These are phyloP conservation scores for Cephus nigrinus DNA, from an alignment of 2,888 invertebrate species.

Conservation along the genomic window DNA sequence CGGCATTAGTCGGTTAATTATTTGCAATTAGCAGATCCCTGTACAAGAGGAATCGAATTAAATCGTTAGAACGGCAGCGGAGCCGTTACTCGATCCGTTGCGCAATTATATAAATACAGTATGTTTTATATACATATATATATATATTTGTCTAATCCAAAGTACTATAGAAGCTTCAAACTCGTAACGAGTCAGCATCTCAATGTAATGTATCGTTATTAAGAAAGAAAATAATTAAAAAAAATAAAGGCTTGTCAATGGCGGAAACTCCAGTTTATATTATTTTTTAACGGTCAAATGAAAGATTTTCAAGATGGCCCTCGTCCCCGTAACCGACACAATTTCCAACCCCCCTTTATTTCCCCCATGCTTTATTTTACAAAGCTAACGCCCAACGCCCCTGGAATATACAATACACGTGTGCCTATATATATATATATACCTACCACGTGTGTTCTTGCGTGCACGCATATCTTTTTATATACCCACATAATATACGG, in stretches of 20 bases:
- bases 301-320: slow-evolving; percentile 2
- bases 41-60: background rate
- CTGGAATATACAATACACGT: background rate
- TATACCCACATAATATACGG: background rate
- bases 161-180: slow-evolving; percentile 2
- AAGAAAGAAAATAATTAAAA: background rate
- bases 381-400: slow-evolving; percentile 1
- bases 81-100: background rate
- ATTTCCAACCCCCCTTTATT: background rate
- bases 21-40: slow-evolving; percentile 46
- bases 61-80: background rate
- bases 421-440: background rate
- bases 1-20: slow-evolving; percentile 52
- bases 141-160: background rate
- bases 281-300: background rate
- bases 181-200: background rate
- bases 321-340: background rate
- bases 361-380: background rate
- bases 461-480: background rate
- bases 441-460: background rate
- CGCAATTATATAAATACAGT: background rate
- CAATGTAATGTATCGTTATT: background rate
- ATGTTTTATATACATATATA: background rate
- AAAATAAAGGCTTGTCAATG: background rate
- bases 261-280: background rate